Percentiles rank a stretch among this genome's conserved stretches.
phyloP scores from a whole-genome alignment of 2,113 vertebrate species.

The Halcyon malimbica region DNA sequence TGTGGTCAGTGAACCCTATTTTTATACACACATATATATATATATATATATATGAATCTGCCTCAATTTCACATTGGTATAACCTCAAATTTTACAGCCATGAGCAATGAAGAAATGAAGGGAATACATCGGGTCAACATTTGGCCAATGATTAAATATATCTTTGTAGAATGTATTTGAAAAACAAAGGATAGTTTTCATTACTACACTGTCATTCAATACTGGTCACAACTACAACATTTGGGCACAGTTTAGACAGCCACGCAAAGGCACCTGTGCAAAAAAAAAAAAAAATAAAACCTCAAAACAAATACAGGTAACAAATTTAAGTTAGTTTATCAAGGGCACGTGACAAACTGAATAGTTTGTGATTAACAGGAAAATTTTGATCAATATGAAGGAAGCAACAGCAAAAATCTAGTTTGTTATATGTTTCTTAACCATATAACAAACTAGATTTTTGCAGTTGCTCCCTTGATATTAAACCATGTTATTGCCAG shows the following conservation, averaged over 20 bases:
- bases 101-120: neutral
- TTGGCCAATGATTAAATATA: neutral
- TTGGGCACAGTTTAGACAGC: neutral
- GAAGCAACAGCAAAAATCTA: too few relatives aligned
- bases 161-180: neutral
- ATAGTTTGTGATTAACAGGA: neutral
- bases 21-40: neutral
- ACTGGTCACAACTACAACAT: neutral
- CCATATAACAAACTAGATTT: fast-evolving
- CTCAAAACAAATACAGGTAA: neutral
- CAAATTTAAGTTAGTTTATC: neutral
- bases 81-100: neutral
- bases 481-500: neutral
- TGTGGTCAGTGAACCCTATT: neutral
- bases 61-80: neutral
- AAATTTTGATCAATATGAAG: neutral
- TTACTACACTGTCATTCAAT: neutral
- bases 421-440: too few relatives aligned
- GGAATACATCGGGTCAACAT: neutral
- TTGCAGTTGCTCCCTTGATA: neutral
- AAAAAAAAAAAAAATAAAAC: neutral
- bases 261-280: neutral
- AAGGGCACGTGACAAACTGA: neutral
- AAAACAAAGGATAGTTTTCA: neutral
- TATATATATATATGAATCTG: neutral